Evolutionary conservation across 2,113 vertebrate species (phyloP).

Genomic region (Platycercus adscitus): DNA sequence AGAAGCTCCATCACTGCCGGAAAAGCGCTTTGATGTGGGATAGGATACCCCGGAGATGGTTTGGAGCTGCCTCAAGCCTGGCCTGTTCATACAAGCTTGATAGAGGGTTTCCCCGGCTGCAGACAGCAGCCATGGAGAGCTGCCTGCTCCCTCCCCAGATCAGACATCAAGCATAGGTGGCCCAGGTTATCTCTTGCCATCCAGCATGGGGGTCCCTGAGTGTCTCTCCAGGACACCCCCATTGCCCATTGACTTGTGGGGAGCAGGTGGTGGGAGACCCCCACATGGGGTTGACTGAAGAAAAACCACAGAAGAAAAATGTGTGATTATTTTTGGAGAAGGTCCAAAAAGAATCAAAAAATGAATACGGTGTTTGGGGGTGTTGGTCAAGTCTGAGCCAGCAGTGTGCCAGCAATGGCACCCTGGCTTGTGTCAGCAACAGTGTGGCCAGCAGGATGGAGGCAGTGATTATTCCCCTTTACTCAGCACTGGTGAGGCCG

Average conservation of each 20-base stretch:
- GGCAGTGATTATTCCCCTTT: not conserved
- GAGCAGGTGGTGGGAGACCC: fast-evolving
- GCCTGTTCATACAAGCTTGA: not conserved
- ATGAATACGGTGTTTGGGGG: not conserved
- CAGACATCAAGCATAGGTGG: not conserved
- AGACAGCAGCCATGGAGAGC: not conserved
- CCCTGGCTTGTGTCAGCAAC: not conserved
- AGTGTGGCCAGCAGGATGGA: not conserved
- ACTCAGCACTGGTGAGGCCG: not conserved
- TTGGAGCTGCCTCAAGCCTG: not conserved
- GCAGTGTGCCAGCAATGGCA: not conserved
- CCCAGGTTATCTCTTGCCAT: not conserved
- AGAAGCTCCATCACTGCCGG: not conserved
- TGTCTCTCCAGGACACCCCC: not conserved
- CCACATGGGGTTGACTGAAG: fast-evolving
- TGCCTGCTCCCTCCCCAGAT: not conserved
- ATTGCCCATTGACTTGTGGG: not conserved
- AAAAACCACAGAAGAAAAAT: not conserved
- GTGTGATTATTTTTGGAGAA: not conserved
- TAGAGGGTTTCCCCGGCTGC: not conserved
- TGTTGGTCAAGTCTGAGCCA: not conserved
- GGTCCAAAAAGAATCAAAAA: not conserved
- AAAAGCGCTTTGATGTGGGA: not conserved
- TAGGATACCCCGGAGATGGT: not conserved
- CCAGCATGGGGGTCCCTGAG: not conserved